Evolutionary conservation across 1,140 invertebrate genomes (phyloP), one percentile per base, ranked within the genome.

Genomic region (Eciton burchellii): DNA sequence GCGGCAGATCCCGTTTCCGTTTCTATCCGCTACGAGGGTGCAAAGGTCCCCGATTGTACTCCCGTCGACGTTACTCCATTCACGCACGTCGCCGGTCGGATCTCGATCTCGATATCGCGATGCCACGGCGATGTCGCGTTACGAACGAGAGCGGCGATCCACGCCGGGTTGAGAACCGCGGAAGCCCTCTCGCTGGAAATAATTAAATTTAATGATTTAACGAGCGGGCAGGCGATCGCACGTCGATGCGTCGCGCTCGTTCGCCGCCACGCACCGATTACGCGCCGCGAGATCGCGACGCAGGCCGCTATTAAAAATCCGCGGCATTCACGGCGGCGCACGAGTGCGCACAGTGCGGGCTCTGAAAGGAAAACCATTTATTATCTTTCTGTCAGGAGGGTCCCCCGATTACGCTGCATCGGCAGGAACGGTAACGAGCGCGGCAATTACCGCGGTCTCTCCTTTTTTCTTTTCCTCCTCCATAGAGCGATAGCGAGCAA

Each of bases 351-450:
- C 86, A 73, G 79, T 73, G 6, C 35, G 57, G 56, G 79, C 86
- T 76, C 45, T 79, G 83, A 88, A 88, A 88, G 87, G 86, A 89
- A 88, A 89, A 89, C 86, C 87, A 89, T 84, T 89, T 89, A 89
- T 86, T 88, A 88, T 88, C 86, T 88, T 82, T 88, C 87, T 88
- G 86, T 89, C 87, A 86, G 84, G 81, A 86, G 84, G 86, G 87
- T 88, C 73, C 86, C n/a, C 81, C 86, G 87, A 89, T 88, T 77
- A 84, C 84, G 70, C 66, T 72, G 87, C 84, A 89, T 89, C 86
- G 87, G 87, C 81, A 85, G 87, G 84, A 85, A 86, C 86, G 87
- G 87, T 89, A 89, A 89, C 87, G 87, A 89, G 87, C 86, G 72
- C 87, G 68, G 87, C 87, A 89, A 89, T 89, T 89, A 89, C 87